Conservation (phyloP, 2,113 vertebrate genomes). For the Xiphorhynchus elegans region DNA sequence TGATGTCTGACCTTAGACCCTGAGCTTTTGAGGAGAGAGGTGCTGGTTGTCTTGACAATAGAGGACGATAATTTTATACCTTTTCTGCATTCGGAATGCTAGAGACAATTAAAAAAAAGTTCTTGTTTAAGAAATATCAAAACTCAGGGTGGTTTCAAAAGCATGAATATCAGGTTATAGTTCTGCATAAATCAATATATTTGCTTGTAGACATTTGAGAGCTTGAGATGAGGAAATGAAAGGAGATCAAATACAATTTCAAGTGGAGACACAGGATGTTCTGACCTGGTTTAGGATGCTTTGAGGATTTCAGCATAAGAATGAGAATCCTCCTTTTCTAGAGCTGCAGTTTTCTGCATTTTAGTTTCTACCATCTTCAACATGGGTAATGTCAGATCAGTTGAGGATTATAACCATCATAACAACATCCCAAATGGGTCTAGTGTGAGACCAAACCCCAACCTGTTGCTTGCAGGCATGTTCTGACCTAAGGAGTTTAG, state of each 20-base stretch:
- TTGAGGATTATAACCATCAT: not conserved
- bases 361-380: not conserved
- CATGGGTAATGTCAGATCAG: not conserved
- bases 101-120: not conserved
- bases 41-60: not conserved
- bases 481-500: not conserved
- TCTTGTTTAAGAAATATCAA: not conserved
- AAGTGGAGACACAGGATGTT: not conserved
- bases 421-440: not conserved
- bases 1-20: not conserved
- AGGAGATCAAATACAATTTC: not conserved
- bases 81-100: not conserved
- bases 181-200: not conserved
- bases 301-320: not conserved
- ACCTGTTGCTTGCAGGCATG: not conserved
- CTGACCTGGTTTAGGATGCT: not conserved
- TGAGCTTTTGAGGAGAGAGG: not conserved
- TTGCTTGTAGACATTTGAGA: not conserved
- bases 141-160: not conserved
- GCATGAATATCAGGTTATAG: not conserved
- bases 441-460: not conserved
- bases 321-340: not conserved
- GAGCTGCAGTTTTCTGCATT: not conserved
- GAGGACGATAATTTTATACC: not conserved
- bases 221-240: not conserved